Evolutionary conservation across 2,888 invertebrate species (phyloP), one percentile per base, ranked within the genome.

Genomic region (Patella caerulea): DNA sequence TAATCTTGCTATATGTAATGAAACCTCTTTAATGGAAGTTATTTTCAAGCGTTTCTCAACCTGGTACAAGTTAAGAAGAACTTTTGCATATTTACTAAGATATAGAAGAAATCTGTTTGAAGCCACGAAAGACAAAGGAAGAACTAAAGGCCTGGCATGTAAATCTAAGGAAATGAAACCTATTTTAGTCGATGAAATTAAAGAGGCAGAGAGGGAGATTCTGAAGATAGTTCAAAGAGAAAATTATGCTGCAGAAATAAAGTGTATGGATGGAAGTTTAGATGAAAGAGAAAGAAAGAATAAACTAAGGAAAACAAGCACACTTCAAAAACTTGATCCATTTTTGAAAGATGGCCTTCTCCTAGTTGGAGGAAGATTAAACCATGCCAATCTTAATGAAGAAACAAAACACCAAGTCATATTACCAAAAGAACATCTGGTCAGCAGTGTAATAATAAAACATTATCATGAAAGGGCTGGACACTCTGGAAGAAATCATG

Each of bases 331-430:
- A 9, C 56, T 73, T 11, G 73, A 73, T 17, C 73, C 73, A 19
- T 54, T 54, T 2, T 15, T 24, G 4, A n/a, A 15, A 11, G 34
- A 73, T 7, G 76, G 29, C n/a, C 14, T 71, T 71, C n/a, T 76
- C 14, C 0, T 53, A 29, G 71, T 71, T 11, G 76, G 74, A 3
- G 74, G 78, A 19, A 29, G 78, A 5, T 34, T 78, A 15, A 17
- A 19, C 7, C n/a, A 19, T 2, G 29, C 70, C 1, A 9, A 19
- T 4, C 19, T 78, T 15, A 17, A 15, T 4, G 34, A 52, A n/a
- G 71, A 70, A 55, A 24, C 15, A 11, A 78, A 74, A 34, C 78
- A 78, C 52, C 78, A 34, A 19, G 15, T 71, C 3, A 34, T 78
- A 29, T 34, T 78, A 71, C 74, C 75, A 0, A 75, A 78, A 11